phyloP scores from a whole-genome alignment of 2,113 vertebrate genomes.

The Carassius gibelio region DNA sequence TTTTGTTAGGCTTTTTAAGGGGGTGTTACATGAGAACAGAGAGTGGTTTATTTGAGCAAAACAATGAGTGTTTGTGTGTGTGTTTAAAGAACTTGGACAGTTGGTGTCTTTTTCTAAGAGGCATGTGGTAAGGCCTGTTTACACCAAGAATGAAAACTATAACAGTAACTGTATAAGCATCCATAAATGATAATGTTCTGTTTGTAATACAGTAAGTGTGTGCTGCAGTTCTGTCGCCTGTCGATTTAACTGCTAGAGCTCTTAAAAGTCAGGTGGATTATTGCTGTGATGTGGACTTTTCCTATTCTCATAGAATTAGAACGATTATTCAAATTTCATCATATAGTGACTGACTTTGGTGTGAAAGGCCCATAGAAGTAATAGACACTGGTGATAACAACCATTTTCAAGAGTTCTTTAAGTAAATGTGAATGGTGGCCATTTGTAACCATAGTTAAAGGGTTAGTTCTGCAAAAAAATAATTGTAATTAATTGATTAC shows the following conservation, averaged over 20 bases:
- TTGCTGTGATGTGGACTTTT: too few relatives aligned
- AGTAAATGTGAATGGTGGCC: background rate
- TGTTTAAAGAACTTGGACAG: background rate
- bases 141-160: background rate
- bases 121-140: background rate
- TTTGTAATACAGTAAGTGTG: background rate
- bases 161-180: background rate
- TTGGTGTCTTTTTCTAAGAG: background rate
- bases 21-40: slow-evolving; percentile 32
- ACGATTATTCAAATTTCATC: too few relatives aligned
- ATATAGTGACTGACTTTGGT: background rate
- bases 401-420: background rate
- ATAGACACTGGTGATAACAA: background rate
- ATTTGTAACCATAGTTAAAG: too few relatives aligned
- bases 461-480: background rate
- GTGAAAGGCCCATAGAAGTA: background rate
- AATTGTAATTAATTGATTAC: too few relatives aligned
- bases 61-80: slow-evolving; percentile 18
- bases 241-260: background rate
- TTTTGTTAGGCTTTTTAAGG: slow-evolving; percentile 21
- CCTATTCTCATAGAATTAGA: too few relatives aligned
- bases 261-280: background rate
- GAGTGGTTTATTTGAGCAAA: slow-evolving; percentile 34
- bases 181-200: background rate
- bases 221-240: background rate